Base-by-base conservation (phyloP, 1,140 invertebrate species). In the Scaptomyza hsui region DNA sequence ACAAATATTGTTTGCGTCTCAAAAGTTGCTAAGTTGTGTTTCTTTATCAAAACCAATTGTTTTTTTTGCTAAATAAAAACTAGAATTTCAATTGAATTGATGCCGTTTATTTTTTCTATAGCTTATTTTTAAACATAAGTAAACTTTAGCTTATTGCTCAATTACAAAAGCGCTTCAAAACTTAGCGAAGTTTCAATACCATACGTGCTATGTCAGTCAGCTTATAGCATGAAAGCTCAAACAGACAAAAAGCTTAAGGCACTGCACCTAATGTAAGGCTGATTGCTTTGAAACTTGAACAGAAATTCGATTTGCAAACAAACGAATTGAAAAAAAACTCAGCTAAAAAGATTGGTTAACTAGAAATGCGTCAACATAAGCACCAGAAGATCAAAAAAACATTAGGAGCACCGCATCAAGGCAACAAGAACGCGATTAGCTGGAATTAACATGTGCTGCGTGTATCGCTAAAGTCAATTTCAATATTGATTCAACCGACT, bases 361-460 rank as follows among this genome's bases (percentile, higher is more conserved):
- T 7, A 51, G 18, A 21, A 44, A 44, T 4, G 18, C 3, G 18
- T 12, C 3, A 19, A 12, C 10, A 44, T n/a, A 42, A 41, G 16
- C 7, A 21, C 4, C 19, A 16, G 9, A 53, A 69, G 41, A 69
- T 83, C 55, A 78, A 83, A 78, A 72, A 69, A 61, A 15, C 51
- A 29, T 61, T 41, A 45, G 21, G 41, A 41, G 39, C 18, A n/a
- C 37, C 19, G 6, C 16, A 32, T 42, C 52, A 19, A 12, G 16
- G 49, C 35, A 68, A 44, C 32, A 63, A 60, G 62, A 59, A 21
- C 19, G 5, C 65, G 81, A 85, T 85, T 85, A 85, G 63, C 61
- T 75, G 81, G 81, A 85, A 86, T 85, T 85, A 86, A 85, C 81
- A 85, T 86, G 68, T 71, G 61, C 63, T 13, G 68, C 37, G n/a